A percentile compares a stretch with the other conserved stretches of the same genome.
Conservation (phyloP, 2,113 vertebrate genomes). For the Carlito syrichta region DNA sequence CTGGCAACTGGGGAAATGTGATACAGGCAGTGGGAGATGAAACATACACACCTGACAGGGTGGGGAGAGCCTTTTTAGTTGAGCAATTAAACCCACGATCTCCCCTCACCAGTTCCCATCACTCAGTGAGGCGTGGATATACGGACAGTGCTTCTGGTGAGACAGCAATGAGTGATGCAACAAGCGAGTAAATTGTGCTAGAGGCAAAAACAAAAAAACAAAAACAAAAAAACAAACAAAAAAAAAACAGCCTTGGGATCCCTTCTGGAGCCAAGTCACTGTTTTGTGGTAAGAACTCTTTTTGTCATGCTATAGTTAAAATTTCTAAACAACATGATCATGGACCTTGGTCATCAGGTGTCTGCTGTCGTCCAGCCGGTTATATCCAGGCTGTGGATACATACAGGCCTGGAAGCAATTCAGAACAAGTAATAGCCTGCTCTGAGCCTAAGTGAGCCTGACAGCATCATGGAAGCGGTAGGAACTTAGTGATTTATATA, state of each 20-base stretch:
- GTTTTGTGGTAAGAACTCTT: background rate
- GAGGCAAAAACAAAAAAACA: too few relatives aligned
- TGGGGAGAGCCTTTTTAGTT: background rate
- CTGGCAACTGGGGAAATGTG: background rate
- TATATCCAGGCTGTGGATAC: background rate
- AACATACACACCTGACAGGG: background rate
- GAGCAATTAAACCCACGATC: background rate
- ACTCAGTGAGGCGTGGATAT: background rate
- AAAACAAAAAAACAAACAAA: too few relatives aligned
- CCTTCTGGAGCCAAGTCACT: background rate
- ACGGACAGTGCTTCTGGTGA: background rate
- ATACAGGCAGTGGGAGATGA: background rate
- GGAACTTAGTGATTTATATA: background rate
- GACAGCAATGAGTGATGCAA: background rate
- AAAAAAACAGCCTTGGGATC: background rate
- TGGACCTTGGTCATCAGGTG: background rate
- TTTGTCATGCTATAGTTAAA: background rate
- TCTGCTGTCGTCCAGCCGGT: background rate
- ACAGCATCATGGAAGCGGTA: background rate
- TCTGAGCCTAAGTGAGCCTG: background rate
- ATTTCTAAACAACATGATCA: background rate
- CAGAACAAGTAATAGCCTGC: background rate
- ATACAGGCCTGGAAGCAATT: background rate
- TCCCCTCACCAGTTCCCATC: background rate
- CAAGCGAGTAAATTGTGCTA: background rate